Conservation (phyloP, 2,888 invertebrate species). For the Cantharis nigra region DNA sequence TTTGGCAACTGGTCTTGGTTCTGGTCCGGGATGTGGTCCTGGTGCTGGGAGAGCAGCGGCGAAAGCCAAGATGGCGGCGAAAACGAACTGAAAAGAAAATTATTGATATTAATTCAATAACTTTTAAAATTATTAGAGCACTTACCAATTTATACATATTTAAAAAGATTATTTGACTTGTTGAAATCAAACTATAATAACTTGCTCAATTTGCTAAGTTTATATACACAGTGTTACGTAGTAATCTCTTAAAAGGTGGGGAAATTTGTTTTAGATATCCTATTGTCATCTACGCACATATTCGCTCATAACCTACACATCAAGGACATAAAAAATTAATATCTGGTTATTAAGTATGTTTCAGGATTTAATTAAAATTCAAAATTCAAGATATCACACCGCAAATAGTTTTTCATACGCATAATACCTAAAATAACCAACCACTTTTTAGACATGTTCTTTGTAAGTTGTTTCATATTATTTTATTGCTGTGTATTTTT, state of each 20-base stretch:
- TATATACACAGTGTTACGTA: conserved; percentile 16
- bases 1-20: conserved; percentile 43
- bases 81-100: conserved; percentile 53
- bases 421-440: neutral
- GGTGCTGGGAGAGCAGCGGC: conserved; percentile 55
- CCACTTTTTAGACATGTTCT: neutral
- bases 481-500: neutral
- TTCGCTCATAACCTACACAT: neutral
- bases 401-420: neutral
- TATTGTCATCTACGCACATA: conserved; percentile 11
- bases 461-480: neutral
- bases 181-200: conserved; percentile 14
- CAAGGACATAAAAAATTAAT: neutral
- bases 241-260: conserved; percentile 1
- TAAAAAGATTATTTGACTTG: conserved; percentile 10
- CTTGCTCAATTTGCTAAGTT: neutral
- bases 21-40: conserved; percentile 46
- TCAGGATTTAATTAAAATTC: neutral
- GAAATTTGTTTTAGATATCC: conserved; percentile 4
- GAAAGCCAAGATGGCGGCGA: conserved; percentile 57
- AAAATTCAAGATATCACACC: neutral
- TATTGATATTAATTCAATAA: neutral
- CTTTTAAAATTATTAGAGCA: neutral
- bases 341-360: neutral
- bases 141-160: conserved; percentile 38